Conservation (phyloP, 2,113 vertebrate species). For the Opisthocomus hoazin region DNA sequence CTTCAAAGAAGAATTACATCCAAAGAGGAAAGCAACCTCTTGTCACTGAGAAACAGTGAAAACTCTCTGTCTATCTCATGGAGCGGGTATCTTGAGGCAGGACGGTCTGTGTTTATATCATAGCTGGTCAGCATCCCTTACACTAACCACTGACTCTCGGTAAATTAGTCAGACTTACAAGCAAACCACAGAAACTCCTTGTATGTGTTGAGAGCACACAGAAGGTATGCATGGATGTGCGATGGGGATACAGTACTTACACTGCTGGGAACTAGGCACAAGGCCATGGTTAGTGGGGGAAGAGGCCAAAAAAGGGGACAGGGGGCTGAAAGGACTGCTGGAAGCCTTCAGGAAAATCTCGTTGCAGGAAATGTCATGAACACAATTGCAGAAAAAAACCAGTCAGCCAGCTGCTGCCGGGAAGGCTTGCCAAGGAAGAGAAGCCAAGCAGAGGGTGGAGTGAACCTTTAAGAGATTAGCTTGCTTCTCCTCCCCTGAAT, state of each 20-base stretch:
- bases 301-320: not conserved
- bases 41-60: not conserved
- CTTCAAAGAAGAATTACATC: not conserved
- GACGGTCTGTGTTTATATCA: not conserved
- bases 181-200: not conserved
- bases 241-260: not conserved
- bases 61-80: not conserved
- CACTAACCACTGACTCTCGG: not conserved
- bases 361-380: slow-evolving; percentile 15
- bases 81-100: not conserved
- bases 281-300: not conserved
- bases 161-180: not conserved
- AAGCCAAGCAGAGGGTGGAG: slow-evolving; percentile 14
- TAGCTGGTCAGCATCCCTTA: not conserved
- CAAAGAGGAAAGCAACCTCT: not conserved
- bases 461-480: not conserved
- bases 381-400: not conserved
- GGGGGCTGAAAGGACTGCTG: not conserved
- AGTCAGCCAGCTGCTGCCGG: slow-evolving; percentile 39
- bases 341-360: not conserved
- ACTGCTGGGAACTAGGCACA: not conserved
- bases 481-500: not conserved
- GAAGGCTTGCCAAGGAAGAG: not conserved
- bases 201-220: not conserved
- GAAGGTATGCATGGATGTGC: not conserved